A percentile compares a stretch with the other conserved stretches of the same genome.
Evolutionary conservation across 2,888 invertebrate species (phyloP).

Genomic region (Leucoptera coffeella): DNA sequence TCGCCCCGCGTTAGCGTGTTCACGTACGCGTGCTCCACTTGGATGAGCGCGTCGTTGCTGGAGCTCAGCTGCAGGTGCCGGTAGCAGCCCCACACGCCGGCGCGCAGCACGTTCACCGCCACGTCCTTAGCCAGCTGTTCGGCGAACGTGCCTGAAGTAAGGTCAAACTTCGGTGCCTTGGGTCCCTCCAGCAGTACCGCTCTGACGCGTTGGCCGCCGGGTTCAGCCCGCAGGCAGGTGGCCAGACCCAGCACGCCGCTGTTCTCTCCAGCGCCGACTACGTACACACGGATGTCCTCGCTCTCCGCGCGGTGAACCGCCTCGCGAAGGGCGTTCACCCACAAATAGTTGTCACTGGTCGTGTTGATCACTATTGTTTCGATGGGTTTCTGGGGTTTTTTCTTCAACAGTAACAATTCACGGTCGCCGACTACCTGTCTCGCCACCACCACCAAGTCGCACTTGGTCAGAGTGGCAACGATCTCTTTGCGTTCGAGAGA

Average conservation of each 20-base stretch:
- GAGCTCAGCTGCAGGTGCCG: conserved; percentile 68
- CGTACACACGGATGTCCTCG: conserved; percentile 55
- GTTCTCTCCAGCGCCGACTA: conserved; percentile 62
- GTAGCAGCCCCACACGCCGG: conserved; percentile 81
- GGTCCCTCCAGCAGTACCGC: conserved; percentile 64
- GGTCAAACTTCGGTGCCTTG: conserved; percentile 53
- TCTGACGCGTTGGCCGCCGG: conserved; percentile 73
- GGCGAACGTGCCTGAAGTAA: conserved; percentile 51
- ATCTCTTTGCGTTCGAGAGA: conserved; percentile 35
- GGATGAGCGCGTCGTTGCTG: conserved; percentile 18
- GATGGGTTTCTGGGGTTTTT: conserved; percentile 21
- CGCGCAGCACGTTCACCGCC: conserved; percentile 76
- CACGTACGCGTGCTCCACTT: conserved; percentile 92
- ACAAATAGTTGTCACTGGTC: conserved; percentile 64
- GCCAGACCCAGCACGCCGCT: conserved; percentile 83
- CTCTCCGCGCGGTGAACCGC: conserved; percentile 62
- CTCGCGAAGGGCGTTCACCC: conserved; percentile 77
- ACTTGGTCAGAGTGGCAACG: conserved; percentile 16
- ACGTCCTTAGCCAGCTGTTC: conserved; percentile 70
- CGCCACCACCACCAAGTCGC: conserved; percentile 21
- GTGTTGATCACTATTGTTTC: conserved; percentile 55
- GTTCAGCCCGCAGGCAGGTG: conserved; percentile 84
- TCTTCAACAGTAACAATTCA: conserved; percentile 63
- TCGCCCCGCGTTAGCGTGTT: conserved; percentile 91
- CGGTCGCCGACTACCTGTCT: conserved; percentile 58